phyloP scores from a whole-genome alignment of 1,140 invertebrate species.

The Drosophila murphyi region DNA sequence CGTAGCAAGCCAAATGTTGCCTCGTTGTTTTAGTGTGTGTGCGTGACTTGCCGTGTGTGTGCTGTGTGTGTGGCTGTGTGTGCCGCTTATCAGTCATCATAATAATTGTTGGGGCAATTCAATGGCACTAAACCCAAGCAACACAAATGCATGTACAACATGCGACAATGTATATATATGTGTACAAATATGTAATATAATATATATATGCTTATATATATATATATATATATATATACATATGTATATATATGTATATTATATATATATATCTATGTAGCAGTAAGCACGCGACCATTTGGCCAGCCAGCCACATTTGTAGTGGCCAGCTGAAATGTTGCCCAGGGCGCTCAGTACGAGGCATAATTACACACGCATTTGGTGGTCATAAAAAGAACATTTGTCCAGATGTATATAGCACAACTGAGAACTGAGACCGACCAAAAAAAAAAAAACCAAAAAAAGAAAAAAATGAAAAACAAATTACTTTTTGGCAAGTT shows the following conservation, averaged over 20 bases:
- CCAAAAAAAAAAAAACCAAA: neutral
- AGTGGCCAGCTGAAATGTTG: slow-evolving; percentile 45
- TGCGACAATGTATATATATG: slow-evolving; percentile 4
- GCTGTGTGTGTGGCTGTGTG: slow-evolving; percentile 17
- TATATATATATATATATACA: neutral
- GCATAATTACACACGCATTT: slow-evolving; percentile 58
- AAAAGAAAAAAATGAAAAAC: neutral
- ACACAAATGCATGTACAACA: slow-evolving; percentile 22
- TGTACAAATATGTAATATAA: neutral
- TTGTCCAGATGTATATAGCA: slow-evolving; percentile 42
- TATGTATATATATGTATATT: neutral
- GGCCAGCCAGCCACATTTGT: slow-evolving; percentile 36
- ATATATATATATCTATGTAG: slow-evolving; percentile 2
- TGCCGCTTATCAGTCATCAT: slow-evolving; percentile 68
- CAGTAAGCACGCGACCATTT: slow-evolving; percentile 40
- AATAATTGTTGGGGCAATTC: slow-evolving; percentile 76
- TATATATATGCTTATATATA: neutral
- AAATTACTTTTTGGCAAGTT: neutral
- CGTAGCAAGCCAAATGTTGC: slow-evolving; percentile 70
- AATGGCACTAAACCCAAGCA: slow-evolving; percentile 54
- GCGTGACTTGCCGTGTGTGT: slow-evolving; percentile 42
- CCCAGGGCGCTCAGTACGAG: slow-evolving; percentile 35
- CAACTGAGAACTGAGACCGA: neutral
- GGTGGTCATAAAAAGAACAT: slow-evolving; percentile 53
- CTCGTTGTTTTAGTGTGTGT: slow-evolving; percentile 41